These are phyloP conservation scores for Drosophila testacea DNA, from an alignment of 2,888 invertebrate species.

Conservation along the genomic window DNA sequence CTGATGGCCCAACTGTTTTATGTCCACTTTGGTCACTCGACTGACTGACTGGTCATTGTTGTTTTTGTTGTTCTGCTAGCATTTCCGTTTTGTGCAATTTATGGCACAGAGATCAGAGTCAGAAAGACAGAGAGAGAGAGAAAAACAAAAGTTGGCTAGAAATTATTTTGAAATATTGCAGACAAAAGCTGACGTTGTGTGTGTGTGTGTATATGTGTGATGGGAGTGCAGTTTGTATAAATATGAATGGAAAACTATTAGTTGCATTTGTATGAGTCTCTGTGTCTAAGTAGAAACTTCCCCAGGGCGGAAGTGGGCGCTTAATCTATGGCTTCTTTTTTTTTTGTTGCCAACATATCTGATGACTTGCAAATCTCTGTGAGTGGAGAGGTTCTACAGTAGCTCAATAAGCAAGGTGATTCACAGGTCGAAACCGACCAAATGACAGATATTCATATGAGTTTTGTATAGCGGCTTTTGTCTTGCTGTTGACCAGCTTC, in stretches of 20 bases:
- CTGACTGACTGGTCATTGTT: slow-evolving; percentile 13
- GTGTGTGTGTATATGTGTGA: slow-evolving; percentile 13
- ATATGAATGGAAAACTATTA: slow-evolving; percentile 72
- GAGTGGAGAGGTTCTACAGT: slow-evolving; percentile 27
- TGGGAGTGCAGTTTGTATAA: slow-evolving; percentile 29
- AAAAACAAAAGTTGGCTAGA: slow-evolving; percentile 40
- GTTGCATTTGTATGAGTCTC: slow-evolving; percentile 27
- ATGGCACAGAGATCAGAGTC: slow-evolving; percentile 30
- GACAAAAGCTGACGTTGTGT: slow-evolving; percentile 53
- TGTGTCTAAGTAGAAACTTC: slow-evolving; percentile 1
- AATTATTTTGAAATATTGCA: slow-evolving; percentile 76
- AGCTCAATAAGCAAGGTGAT: slow-evolving; percentile 49
- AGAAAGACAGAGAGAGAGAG: slow-evolving; percentile 1
- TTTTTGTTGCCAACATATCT: slow-evolving; percentile 16
- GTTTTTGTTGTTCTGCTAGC: slow-evolving; percentile 24
- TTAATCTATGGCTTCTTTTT: slow-evolving; percentile 9
- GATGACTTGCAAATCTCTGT: slow-evolving; percentile 40
- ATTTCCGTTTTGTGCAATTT: slow-evolving; percentile 60
- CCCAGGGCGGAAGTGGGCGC: slow-evolving; percentile 11
- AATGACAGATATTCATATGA: background rate
- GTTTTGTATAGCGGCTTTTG: background rate
- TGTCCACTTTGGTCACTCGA: slow-evolving; percentile 54
- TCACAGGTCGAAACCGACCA: slow-evolving; percentile 13
- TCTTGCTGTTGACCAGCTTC: slow-evolving; percentile 4
- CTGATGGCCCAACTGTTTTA: slow-evolving; percentile 49